Base-by-base conservation (phyloP, 2,888 invertebrate species). In the Drosophila lacicola region DNA sequence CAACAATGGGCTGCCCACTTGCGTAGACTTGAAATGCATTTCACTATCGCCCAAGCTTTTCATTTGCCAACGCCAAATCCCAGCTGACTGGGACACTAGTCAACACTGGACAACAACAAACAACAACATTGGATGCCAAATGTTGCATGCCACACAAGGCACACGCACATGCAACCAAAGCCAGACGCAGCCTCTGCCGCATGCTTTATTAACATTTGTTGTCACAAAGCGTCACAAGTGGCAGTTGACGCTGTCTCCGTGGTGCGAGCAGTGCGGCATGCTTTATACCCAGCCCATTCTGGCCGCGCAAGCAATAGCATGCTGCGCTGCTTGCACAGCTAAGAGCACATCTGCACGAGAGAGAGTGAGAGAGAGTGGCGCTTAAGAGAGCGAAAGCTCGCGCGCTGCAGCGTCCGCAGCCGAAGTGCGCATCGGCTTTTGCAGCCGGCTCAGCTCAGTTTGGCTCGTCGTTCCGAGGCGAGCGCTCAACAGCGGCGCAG, bases 241-340 rank as follows among this genome's bases (percentile, higher is more conserved):
- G 73, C 81, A 69, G 70, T 76, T 67, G 57, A 60, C 58, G 66
- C 62, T 64, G 70, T 66, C 79, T 76, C 61, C 79, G 72, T 42
- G 37, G 85, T 70, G 82, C 58, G 69, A 89, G 63, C 44, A 62
- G 80, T 51, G 29, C 54, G 25, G 68, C 70, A 50, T 51, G 19
- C 45, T 29, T 10, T 47, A n/a, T 17, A 29, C 8, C 68, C 39
- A 14, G 68, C 75, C 41, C 70, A 25, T 58, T 81, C 72, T 78
- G 74, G 66, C 88, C 61, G 74, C 79, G 90, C 90, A 80, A 82
- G 90, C 86, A 83, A 83, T 78, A 88, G 55, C 75, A 53, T 57
- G 54, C 75, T 5, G 10, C 37, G 10, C 61, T 39, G 29, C 21
- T 90, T 54, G 17, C 70, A 55, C 82, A 54, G 5, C 29, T 6